Evolutionary conservation across 2,888 invertebrate genomes (phyloP), one percentile per base, ranked within the genome.

Genomic region (Polymixis flavicincta): DNA sequence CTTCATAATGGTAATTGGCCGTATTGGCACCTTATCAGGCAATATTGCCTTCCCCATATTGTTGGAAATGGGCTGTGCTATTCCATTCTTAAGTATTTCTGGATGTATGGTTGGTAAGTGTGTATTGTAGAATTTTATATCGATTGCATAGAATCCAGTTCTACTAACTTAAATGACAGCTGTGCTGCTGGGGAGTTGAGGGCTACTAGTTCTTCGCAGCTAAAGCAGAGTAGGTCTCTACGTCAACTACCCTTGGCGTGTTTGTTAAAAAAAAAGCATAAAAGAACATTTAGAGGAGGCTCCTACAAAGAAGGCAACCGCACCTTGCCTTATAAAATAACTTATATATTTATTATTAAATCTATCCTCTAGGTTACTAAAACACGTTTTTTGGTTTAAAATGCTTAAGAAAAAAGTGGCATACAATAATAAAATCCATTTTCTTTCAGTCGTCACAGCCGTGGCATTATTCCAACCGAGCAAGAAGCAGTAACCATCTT

Each of bases 41-140:
- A 94, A 94, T 66, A 87, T 94, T 0, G 78, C 85, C 0, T 94
- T 94, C 69, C 94, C 94, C 0, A 86, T 93, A 14, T 80, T 94
- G 13, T 87, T 94, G 17, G 83, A 92, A 28, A 89, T 93, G 87
- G 92, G 92, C 0, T 94, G 94, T 65, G 88, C 88, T 1, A 87
- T 94, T 22, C 94, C 94, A 0, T 94, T 94, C 88, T 94, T 85
- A 63, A 88, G 89, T 1, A 80, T 94, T 70, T 88, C 92, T 14
- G 92, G 86, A 2, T 85, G 91, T 60, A 93, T 94, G 92, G 80
- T 89, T 69, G 83, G 94, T 94, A 80, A 93, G 94, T 89, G 86
- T 60, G 5, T 17, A 17, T 57, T 22, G 6, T 28, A 22, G 9
- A n/a, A 17, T 32, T 17, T 17, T 48, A 11, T 37, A 61, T n/a